Base-by-base conservation (phyloP, 2,888 invertebrate genomes). In the Nipponacmea schrenckii region DNA sequence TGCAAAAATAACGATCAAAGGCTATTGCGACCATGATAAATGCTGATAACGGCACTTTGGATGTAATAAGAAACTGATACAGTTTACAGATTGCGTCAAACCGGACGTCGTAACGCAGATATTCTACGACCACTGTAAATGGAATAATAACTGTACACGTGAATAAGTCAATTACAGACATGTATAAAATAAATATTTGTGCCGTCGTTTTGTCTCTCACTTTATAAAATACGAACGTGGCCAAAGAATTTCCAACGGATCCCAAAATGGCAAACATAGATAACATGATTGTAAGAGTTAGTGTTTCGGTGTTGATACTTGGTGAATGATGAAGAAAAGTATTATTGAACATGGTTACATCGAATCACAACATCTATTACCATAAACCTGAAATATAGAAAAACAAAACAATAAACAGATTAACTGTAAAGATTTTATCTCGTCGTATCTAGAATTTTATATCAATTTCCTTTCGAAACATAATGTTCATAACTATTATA, bases 11-110 rank as follows among this genome's bases (percentile, higher is more conserved):
- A 20, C 86, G 77, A 74, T 87, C 86, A 27, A 86, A 82, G 17
- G 86, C 86, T 14, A 87, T 87, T 17, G 83, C 83, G 5, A 85
- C 84, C 83, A 87, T 86, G 44, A 86, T 83, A 70, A 87, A 84
- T 17, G 85, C 83, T 12, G 85, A 85, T 67, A 84, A 83, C 0
- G 85, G 85, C 7, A 86, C 81, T 62, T 83, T 83, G 7, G 81
- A 84, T 3, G 84, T 85, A 24, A 85, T 84, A 10, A 85, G 72
- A 63, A 87, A 85, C 62, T 82, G 81, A 69, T 86, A 86, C n/a
- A 83, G 63, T 67, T 85, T 85, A 72, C 86, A 86, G 48, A 80
- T 74, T 48, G 77, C 67, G 74, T 85, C 84, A 64, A 75, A 81
- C 64, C 79, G 73, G 26, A 86, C 72, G 71, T 76, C 71, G 64